Base-by-base conservation (phyloP, 2,113 vertebrate species). In the Dryoscopus gambensis region DNA sequence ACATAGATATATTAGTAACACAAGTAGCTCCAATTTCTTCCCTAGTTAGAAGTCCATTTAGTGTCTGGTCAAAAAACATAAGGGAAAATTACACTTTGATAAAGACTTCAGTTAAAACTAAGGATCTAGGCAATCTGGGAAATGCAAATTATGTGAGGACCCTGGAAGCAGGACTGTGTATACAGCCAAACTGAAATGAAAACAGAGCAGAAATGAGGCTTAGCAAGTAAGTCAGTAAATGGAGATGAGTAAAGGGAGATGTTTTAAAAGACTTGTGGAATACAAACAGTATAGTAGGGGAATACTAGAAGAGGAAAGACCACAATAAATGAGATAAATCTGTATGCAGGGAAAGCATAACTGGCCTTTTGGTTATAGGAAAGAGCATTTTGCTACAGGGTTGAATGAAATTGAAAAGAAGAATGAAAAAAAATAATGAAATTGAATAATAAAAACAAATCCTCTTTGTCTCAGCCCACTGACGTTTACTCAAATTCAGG, bases 401-500 rank as follows among this genome's bases (percentile, higher is more conserved):
- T 62, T 35, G 17, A 84, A 31, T 37, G 47, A 94, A 42, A 33
- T 37, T 73, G 65, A 78, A 91, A 87, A 84, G 47, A n/a, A n/a
- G n/a, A n/a, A n/a, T n/a, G n/a, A n/a, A n/a, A n/a, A n/a, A n/a
- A n/a, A n/a, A n/a, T n/a, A n/a, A n/a, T n/a, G n/a, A n/a, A n/a
- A n/a, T n/a, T n/a, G n/a, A n/a, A 70, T 59, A 60, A 90, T 37
- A 55, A 73, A 46, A 83, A 60, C 0, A 9, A 67, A 53, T 86
- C 67, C 77, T 85, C 7, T 0, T 81, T 69, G 18, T 53, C 30
- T 42, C 46, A 74, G 17, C 7, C 13, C 75, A 59, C 35, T 7
- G 3, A 24, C 0, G 0, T 87, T 6, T 1, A 40, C 27, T 75
- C 44, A n/a, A 11, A 78, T 71, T 88, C 24, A 81, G n/a, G 42